Evolutionary conservation across 2,888 invertebrate genomes (phyloP), one percentile per base, ranked within the genome.

Genomic region (Exephanes ischioxanthus): DNA sequence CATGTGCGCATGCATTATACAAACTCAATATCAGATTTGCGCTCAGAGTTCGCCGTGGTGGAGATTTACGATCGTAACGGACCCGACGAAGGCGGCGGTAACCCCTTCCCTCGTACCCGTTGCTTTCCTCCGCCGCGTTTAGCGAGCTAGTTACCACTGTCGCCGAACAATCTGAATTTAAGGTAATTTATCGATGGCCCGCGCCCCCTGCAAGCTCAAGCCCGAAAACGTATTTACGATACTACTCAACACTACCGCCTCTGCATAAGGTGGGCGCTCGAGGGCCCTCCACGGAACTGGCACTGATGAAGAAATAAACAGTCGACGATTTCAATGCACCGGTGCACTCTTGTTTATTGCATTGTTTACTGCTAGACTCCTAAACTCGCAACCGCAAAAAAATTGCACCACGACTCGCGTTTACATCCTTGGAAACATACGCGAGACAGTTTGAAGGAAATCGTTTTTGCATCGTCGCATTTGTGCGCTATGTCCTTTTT

Each of bases 1-100:
- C 71, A 71, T 78, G 67, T 68, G 78, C 68, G 83, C 80, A 80
- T 86, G 80, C 85, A 84, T 86, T 81, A 71, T 86, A 81, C 87
- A 89, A 90, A 91, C 86, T 87, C 88, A 85, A 88, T 89, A 88
- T 89, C 87, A 89, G 88, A 90, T 90, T 90, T 86, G 86, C 87
- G 75, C 73, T 72, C 68, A 30, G 82, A 83, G 83, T 85, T 85
- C 77, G 81, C 77, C 83, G 80, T 80, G 81, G 85, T 86, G 87
- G 90, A 90, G 88, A 91, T 89, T 90, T 89, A 88, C 87, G 89
- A 87, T 86, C 90, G 67, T 48, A 79, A 53, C 48, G 83, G 81
- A 85, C 82, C 71, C 58, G 71, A 51, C 71, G 79, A 83, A 85
- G 67, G 77, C 61, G 66, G 61, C 37, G 55, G 41, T 26, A 63